Base-by-base conservation (phyloP, 2,113 vertebrate species). In the Eubucco bourcierii region DNA sequence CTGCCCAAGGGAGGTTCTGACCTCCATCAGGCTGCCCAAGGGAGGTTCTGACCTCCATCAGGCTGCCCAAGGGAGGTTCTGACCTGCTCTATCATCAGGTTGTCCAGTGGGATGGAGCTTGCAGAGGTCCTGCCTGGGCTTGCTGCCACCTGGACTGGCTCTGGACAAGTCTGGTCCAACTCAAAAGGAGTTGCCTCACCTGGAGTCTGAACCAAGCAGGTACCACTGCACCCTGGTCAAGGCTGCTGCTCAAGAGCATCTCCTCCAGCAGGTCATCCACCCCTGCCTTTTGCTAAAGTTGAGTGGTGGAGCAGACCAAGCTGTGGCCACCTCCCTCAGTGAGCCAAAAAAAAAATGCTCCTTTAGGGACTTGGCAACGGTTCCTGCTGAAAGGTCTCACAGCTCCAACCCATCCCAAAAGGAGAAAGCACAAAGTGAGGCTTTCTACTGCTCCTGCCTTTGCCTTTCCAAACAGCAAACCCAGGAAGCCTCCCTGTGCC, bases 81-180 rank as follows among this genome's bases (percentile, higher is more conserved):
- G 77, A 19, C 31, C 27, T 11, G 46, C 75, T 66, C 87, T 39
- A 11, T 39, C n/a, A n/a, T 31, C 53, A 44, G 58, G 52, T 34
- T 72, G 87, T 28, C 59, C 66, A 27, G 59, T 1, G 4, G 61
- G 15, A 23, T 10, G 66, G 21, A 31, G 13, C 15, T 3, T 14
- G 46, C 0, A 1, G 37, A 44, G 59, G 33, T 60, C 76, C 68
- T 1, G 0, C 1, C 2, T 1, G 6, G 68, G 46, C 5, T 11
- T 24, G 21, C 3, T 55, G 33, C 52, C 44, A 7, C 37, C 27
- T 20, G 17, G 1, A 1, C 28, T 31, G 71, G 56, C n/a, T 61
- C 65, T 61, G 71, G 88, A 67, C 23, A 31, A 24, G n/a, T 88
- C 80, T 75, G 79, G 84, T 85, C 75, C 65, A 47, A 17, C 41